Conservation (phyloP, 2,797 vertebrate species). For the Eptatretus atami region DNA sequence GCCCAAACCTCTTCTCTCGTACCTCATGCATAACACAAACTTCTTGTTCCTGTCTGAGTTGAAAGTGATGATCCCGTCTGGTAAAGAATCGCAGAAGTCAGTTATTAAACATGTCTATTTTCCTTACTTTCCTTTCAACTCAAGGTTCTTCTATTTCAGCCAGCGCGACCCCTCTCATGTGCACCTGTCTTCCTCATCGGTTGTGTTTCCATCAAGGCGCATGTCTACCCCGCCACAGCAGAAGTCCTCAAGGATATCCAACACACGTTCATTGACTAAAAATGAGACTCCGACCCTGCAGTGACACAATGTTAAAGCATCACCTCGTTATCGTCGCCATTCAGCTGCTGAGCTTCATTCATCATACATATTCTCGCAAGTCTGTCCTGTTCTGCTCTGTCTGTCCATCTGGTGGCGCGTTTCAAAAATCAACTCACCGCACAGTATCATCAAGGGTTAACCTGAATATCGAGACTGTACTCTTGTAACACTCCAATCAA, state of each 20-base stretch:
- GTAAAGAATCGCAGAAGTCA: neutral
- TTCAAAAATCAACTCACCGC: too few relatives aligned
- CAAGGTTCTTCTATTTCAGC: neutral
- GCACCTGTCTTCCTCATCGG: slow-evolving; percentile 89
- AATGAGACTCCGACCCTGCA: slow-evolving; percentile 42
- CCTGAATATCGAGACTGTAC: too few relatives aligned
- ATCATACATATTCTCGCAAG: too few relatives aligned
- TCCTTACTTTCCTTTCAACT: neutral
- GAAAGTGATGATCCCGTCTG: slow-evolving; percentile 67
- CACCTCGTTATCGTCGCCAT: too few relatives aligned
- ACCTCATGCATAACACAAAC: slow-evolving; percentile 93
- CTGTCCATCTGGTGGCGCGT: too few relatives aligned
- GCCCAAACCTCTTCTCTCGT: slow-evolving; percentile 70
- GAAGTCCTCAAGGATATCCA: slow-evolving; percentile 96
- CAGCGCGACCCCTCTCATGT: slow-evolving; percentile 7
- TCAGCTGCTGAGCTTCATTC: too few relatives aligned
- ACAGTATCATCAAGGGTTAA: too few relatives aligned
- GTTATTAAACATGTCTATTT: neutral
- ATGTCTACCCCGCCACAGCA: slow-evolving; percentile 76
- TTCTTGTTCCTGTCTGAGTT: slow-evolving; percentile 68
- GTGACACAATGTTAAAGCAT: neutral
- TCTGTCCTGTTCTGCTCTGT: too few relatives aligned
- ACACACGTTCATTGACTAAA: slow-evolving; percentile 87
- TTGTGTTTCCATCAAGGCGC: slow-evolving; percentile 71
- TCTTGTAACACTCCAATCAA: too few relatives aligned